Evolutionary conservation across 2,888 invertebrate species (phyloP).

Genomic region (Oasisia sp.): DNA sequence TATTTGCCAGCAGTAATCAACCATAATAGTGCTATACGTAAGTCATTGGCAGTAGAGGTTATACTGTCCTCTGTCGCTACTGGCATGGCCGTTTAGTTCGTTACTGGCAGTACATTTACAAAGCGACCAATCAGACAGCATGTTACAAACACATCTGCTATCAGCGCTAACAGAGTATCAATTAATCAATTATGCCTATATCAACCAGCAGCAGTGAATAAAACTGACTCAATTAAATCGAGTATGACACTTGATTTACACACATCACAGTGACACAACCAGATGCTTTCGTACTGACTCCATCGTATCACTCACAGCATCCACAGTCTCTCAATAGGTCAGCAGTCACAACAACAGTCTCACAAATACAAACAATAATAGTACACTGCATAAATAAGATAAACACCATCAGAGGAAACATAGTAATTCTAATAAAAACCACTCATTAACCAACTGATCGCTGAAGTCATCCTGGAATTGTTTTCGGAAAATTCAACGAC

Average conservation of each 20-base stretch:
- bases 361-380: slow-evolving; percentile 7
- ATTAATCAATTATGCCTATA: background rate
- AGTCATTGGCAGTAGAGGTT: background rate
- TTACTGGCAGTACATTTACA: slow-evolving; percentile 3
- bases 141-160: background rate
- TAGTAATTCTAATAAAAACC: background rate
- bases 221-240: background rate
- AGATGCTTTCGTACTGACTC: background rate
- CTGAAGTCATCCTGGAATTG: background rate
- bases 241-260: background rate
- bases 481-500: background rate
- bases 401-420: background rate
- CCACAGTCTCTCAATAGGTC: background rate
- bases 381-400: background rate
- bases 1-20: background rate
- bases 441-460: background rate
- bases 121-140: background rate
- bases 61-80: background rate
- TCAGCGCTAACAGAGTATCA: background rate
- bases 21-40: background rate
- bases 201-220: background rate
- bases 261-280: background rate
- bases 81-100: background rate
- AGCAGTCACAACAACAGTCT: background rate
- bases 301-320: background rate